These are phyloP conservation scores for Zaprionus ornatus DNA, from an alignment of 1,140 invertebrate species.

Conservation along the genomic window DNA sequence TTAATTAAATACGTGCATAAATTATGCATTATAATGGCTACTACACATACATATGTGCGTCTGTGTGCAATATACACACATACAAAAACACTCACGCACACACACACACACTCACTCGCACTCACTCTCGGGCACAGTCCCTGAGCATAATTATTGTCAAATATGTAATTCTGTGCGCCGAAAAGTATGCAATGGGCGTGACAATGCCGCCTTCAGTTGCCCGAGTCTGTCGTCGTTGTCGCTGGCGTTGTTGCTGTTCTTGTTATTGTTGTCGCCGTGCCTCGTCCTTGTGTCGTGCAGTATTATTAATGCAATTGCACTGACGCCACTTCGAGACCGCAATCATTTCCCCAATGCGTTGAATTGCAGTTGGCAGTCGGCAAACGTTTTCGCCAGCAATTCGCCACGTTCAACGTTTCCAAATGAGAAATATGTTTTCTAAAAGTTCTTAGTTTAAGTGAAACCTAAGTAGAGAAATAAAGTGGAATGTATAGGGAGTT, in stretches of 20 bases:
- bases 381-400: slow-evolving; percentile 20
- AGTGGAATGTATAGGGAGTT: neutral
- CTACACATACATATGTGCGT: slow-evolving; percentile 31
- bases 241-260: neutral
- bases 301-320: slow-evolving; percentile 70
- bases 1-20: slow-evolving; percentile 77
- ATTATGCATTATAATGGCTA: slow-evolving; percentile 71
- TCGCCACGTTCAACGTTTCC: neutral
- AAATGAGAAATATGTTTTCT: neutral
- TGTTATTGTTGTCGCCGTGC: neutral
- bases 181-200: slow-evolving; percentile 60
- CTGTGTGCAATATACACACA: slow-evolving; percentile 26
- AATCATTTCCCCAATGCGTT: slow-evolving; percentile 37
- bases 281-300: slow-evolving; percentile 28
- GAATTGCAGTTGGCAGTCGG: neutral
- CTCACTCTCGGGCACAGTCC: slow-evolving; percentile 16
- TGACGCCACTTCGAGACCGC: slow-evolving; percentile 38
- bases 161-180: slow-evolving; percentile 67
- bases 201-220: slow-evolving; percentile 9
- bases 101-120: slow-evolving; percentile 5
- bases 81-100: slow-evolving; percentile 9
- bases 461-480: neutral
- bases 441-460: too few species aligned
- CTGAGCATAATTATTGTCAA: slow-evolving; percentile 72
- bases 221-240: slow-evolving; percentile 13